phyloP scores from a whole-genome alignment of 2,888 invertebrate genomes.

The Trachelus troglodyta region DNA sequence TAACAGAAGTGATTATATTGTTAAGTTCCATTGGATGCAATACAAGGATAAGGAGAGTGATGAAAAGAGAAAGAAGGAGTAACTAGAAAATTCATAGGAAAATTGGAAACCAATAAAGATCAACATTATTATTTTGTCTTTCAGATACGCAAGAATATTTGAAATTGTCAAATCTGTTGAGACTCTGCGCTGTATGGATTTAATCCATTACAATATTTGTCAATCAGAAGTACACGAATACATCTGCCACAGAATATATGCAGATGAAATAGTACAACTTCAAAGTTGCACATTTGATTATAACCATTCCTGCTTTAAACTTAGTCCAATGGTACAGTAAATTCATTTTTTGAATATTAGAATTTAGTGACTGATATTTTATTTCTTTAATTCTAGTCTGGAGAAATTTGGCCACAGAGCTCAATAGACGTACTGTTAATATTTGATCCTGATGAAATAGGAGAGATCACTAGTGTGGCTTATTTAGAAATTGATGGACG shows the following conservation, averaged over 20 bases:
- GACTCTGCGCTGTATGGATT: slow-evolving; percentile 30
- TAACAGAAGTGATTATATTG: slow-evolving; percentile 70
- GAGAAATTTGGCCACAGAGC: slow-evolving; percentile 72
- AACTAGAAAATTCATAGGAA: neutral
- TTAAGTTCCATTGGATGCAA: slow-evolving; percentile 72
- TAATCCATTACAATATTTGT: slow-evolving; percentile 46
- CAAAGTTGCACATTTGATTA: slow-evolving; percentile 58
- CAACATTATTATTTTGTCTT: neutral
- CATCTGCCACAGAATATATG: slow-evolving; percentile 65
- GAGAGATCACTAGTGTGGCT: slow-evolving; percentile 67
- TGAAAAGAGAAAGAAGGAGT: slow-evolving; percentile 56
- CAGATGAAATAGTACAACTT: slow-evolving; percentile 61
- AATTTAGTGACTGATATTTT: neutral
- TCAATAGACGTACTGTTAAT: slow-evolving; percentile 68
- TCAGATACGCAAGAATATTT: slow-evolving; percentile 36
- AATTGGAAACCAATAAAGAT: neutral
- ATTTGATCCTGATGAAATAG: slow-evolving; percentile 70
- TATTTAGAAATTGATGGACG: slow-evolving; percentile 73
- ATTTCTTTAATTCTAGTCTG: slow-evolving; percentile 64
- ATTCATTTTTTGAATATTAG: neutral
- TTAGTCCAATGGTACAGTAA: slow-evolving; percentile 68
- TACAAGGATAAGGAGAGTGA: slow-evolving; percentile 64
- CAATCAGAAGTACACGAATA: slow-evolving; percentile 38
- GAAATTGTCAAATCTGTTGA: slow-evolving; percentile 37
- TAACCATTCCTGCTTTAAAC: slow-evolving; percentile 62